A percentile compares a stretch with the other conserved stretches of the same genome.
Conservation (phyloP, 1,140 invertebrate species). For the Venturia canescens region DNA sequence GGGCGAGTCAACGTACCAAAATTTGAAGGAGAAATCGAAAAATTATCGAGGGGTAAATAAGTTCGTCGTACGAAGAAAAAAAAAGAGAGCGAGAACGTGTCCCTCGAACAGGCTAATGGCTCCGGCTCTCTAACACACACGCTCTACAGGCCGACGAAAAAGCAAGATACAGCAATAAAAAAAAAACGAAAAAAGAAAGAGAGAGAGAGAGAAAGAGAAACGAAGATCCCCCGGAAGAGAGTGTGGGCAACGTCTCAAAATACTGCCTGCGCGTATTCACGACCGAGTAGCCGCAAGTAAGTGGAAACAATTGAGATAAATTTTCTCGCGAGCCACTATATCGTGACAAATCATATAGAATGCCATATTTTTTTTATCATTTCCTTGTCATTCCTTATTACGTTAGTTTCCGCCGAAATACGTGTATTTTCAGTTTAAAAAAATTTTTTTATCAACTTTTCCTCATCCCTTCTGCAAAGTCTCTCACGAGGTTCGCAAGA, state of each 20-base stretch:
- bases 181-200: slow-evolving; percentile 44
- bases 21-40: not conserved
- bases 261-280: slow-evolving; percentile 59
- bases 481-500: not conserved
- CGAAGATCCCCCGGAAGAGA: slow-evolving; percentile 62
- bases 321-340: slow-evolving; percentile 27
- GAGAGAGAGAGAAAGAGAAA: slow-evolving; percentile 40
- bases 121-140: slow-evolving; percentile 46
- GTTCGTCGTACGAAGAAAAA: slow-evolving; percentile 26
- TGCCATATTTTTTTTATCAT: not conserved
- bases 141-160: slow-evolving; percentile 46
- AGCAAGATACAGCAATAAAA: slow-evolving; percentile 33
- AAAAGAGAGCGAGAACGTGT: slow-evolving; percentile 36
- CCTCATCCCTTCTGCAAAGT: too few species aligned
- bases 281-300: slow-evolving; percentile 60
- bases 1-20: not conserved
- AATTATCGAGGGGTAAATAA: slow-evolving; percentile 16
- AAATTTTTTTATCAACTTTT: too few species aligned
- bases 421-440: too few species aligned
- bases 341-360: not conserved
- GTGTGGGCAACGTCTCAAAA: slow-evolving; percentile 66
- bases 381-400: not conserved
- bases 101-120: slow-evolving; percentile 43
- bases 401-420: too few species aligned
- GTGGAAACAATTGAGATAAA: slow-evolving; percentile 54